Evolutionary conservation across 2,888 invertebrate species (phyloP), one percentile per base, ranked within the genome.

Genomic region (Onchidella celtica): DNA sequence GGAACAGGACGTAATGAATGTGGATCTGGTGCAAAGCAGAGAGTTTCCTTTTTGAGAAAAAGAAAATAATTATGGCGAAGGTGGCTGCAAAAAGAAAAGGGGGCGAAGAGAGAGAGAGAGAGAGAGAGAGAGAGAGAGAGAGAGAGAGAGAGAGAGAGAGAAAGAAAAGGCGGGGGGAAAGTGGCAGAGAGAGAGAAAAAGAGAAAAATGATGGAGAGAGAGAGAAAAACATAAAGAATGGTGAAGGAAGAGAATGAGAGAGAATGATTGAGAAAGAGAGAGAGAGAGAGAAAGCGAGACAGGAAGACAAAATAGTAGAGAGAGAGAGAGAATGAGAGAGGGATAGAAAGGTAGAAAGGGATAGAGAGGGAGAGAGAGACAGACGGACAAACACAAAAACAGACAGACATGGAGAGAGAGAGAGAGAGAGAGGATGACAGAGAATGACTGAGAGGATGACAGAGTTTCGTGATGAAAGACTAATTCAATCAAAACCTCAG

Each of bases 391-490:
- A n/a, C 9, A 9, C 14, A n/a, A n/a, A 61, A n/a, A 61, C 14
- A 61, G 61, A 61, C 4, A 61, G 61, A 61, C 9, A 9, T 6
- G 27, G 24, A n/a, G 24, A n/a, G n/a, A n/a, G 24, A 24, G 27
- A 61, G 27, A 61, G 61, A 61, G 61, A 61, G 61, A 61, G 61
- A 47, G 47, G n/a, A n/a, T n/a, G n/a, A n/a, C n/a, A n/a, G n/a
- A n/a, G n/a, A n/a, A n/a, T n/a, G n/a, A n/a, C n/a, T n/a, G n/a
- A n/a, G n/a, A n/a, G n/a, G n/a, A n/a, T n/a, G n/a, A n/a, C n/a
- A n/a, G n/a, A n/a, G n/a, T n/a, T n/a, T n/a, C n/a, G n/a, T n/a
- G n/a, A n/a, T n/a, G n/a, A n/a, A n/a, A n/a, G n/a, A n/a, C n/a
- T n/a, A n/a, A n/a, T n/a, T n/a, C n/a, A n/a, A n/a, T n/a, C n/a